Base-by-base conservation (phyloP, 2,888 invertebrate genomes). In the Nowickia ferox region DNA sequence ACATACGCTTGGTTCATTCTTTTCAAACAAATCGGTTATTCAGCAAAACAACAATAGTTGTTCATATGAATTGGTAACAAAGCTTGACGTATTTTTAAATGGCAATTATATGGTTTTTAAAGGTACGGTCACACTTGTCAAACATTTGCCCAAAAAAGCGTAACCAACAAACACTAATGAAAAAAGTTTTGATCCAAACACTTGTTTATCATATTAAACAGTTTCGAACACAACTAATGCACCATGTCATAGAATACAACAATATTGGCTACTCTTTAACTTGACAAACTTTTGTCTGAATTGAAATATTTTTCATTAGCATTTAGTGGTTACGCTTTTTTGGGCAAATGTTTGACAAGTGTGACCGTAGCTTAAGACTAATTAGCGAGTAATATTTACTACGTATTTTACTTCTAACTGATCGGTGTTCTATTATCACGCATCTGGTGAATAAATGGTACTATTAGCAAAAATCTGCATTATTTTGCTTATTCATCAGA, bases 61-160 rank as follows among this genome's bases (percentile, higher is more conserved):
- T 1, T 9, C 30, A 30, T 30, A 17, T 17, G 19, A 30, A 77
- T 65, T 76, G 46, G 76, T 69, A 76, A 82, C 69, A 82, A 48
- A 66, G 77, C 83, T 77, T 83, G 83, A 71, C 57, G 46, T 71
- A 77, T 66, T 42, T 13, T 6, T 53, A 61, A 66, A 72, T 48
- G 63, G 40, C 19, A 59, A 74, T 74, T 77, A 74, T 71, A 42
- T 42, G 8, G 44, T 65, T 44, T n/a, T n/a, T n/a, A n/a, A n/a
- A n/a, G n/a, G n/a, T n/a, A n/a, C n/a, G n/a, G n/a, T n/a, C n/a
- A n/a, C n/a, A n/a, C n/a, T n/a, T n/a, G n/a, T n/a, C n/a, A n/a
- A n/a, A n/a, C n/a, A n/a, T n/a, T n/a, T n/a, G n/a, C n/a, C n/a
- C n/a, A n/a, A n/a, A n/a, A n/a, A n/a, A n/a, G n/a, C n/a, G n/a